phyloP scores from a whole-genome alignment of 2,888 invertebrate species.

The Aphidoletes aphidimyza region DNA sequence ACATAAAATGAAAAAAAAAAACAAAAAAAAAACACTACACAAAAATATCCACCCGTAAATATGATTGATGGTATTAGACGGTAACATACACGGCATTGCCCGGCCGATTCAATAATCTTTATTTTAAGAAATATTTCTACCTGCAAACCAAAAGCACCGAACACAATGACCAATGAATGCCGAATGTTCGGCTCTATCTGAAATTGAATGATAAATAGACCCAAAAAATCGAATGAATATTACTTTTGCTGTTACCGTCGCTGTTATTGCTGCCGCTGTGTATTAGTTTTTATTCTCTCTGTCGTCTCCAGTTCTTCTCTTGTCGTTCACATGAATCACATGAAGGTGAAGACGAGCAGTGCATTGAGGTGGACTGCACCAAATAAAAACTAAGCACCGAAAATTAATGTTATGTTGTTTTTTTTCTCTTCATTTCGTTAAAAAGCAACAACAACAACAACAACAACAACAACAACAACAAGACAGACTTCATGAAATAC shows the following conservation, averaged over 20 bases:
- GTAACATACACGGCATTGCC: not conserved
- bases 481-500: slow-evolving; percentile 28
- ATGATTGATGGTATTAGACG: slow-evolving; percentile 51
- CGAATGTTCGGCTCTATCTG: not conserved
- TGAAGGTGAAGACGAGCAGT: not conserved
- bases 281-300: not conserved
- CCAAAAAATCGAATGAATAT: not conserved
- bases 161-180: no score
- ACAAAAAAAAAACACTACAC: not conserved
- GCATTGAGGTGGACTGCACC: not conserved
- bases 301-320: not conserved
- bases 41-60: slow-evolving; percentile 37
- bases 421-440: no score
- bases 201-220: slow-evolving; percentile 43
- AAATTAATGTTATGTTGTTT: slow-evolving; percentile 24
- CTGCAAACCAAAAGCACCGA: not conserved
- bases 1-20: not conserved
- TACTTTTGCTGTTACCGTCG: not conserved
- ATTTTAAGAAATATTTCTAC: not conserved
- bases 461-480: not conserved
- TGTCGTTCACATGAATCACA: not conserved
- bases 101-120: not conserved
- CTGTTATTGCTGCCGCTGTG: not conserved
- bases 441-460: not conserved
- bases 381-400: slow-evolving; percentile 18